Percentiles rank a stretch among this genome's conserved stretches.
Conservation (phyloP, 2,888 invertebrate species). For the Geotrupes spiniger region DNA sequence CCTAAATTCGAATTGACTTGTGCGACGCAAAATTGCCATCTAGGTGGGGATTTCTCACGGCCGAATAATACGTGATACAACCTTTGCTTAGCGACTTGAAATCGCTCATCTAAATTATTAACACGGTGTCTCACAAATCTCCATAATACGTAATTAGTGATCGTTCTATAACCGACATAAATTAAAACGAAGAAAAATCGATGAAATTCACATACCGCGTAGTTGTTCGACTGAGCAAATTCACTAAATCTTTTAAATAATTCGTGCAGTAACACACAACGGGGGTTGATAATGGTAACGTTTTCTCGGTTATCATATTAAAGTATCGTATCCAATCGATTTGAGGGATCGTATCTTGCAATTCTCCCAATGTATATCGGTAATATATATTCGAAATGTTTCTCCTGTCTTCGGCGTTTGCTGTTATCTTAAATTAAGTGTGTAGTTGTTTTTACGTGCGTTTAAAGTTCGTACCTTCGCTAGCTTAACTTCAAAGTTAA, state of each 20-base stretch:
- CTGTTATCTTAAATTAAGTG: slow-evolving; percentile 45
- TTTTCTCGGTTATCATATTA: slow-evolving; percentile 63
- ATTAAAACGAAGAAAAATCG: background rate
- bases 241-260: slow-evolving; percentile 65
- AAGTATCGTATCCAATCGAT: slow-evolving; percentile 73
- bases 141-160: slow-evolving; percentile 83
- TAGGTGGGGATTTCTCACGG: slow-evolving; percentile 72
- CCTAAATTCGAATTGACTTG: slow-evolving; percentile 75
- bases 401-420: slow-evolving; percentile 70
- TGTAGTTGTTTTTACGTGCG: background rate
- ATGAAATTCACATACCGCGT: background rate
- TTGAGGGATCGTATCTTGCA: slow-evolving; percentile 65
- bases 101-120: slow-evolving; percentile 82
- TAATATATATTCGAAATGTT: slow-evolving; percentile 83
- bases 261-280: slow-evolving; percentile 76
- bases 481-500: slow-evolving; percentile 74
- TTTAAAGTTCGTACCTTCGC: slow-evolving; percentile 44
- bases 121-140: slow-evolving; percentile 81
- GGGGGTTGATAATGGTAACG: slow-evolving; percentile 60
- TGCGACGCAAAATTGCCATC: slow-evolving; percentile 90
- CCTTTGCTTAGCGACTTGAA: slow-evolving; percentile 76
- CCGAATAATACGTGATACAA: slow-evolving; percentile 77
- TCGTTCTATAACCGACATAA: slow-evolving; percentile 46
- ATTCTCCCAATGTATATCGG: slow-evolving; percentile 69
- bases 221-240: slow-evolving; percentile 7